Base-by-base conservation (phyloP, 2,888 invertebrate species). In the Polietes domitor region DNA sequence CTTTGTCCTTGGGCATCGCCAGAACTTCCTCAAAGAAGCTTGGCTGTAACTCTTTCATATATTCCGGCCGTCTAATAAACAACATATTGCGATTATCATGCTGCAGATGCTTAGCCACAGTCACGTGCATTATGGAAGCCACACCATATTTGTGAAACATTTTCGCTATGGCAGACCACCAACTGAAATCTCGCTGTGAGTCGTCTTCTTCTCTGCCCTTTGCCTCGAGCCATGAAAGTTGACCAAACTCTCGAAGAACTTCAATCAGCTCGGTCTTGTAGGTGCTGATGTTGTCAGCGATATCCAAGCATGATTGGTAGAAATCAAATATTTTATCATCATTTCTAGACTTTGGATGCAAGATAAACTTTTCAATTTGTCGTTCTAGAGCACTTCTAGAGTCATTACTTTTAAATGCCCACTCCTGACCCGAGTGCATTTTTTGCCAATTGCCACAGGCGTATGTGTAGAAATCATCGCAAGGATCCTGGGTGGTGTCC, bases 401-500 rank as follows among this genome's bases (percentile, higher is more conserved):
- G n/a, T n/a, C n/a, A n/a, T n/a, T n/a, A n/a, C n/a, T n/a, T n/a
- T n/a, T n/a, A n/a, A n/a, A n/a, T n/a, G n/a, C n/a, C n/a, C n/a
- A n/a, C n/a, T n/a, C n/a, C n/a, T n/a, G n/a, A n/a, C n/a, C n/a
- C n/a, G n/a, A n/a, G n/a, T 88, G 12, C 86, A 86, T 0, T 86
- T n/a, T 87, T 71, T 88, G 86, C 97, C 97, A 98, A 88, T 96
- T 96, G 1, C 97, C 97, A 90, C 96, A 97, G 0, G 97, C 96
- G 87, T 95, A 97, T 87, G 95, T 94, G 90, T 97, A 97, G 89
- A 97, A 97, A 90, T 97, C 96, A 7, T 94, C 93, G 89, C 97
- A 97, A 0, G 97, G 97, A 88, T 96, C 94, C 0, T 94, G 94
- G 26, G 92, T 92, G 1, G 91, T 92, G 87, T 97, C 95, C 95